phyloP scores from a whole-genome alignment of 1,140 invertebrate species.

The Saxidomus purpurata region DNA sequence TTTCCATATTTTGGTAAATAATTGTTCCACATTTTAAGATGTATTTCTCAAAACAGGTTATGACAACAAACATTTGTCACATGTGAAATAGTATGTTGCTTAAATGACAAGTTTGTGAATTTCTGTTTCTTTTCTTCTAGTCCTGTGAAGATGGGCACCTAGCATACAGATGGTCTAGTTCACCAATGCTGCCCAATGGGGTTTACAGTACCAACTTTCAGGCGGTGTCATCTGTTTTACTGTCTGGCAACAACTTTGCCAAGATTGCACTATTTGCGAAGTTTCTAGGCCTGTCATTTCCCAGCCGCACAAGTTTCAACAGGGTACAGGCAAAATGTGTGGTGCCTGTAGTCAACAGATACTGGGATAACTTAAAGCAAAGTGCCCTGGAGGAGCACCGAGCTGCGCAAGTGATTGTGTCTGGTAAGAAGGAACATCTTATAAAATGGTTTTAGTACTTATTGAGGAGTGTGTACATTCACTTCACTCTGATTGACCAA shows the following conservation, averaged over 20 bases:
- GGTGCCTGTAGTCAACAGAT: not conserved
- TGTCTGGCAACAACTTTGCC: slow-evolving; percentile 43
- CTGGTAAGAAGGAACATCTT: not conserved
- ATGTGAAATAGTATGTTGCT: too few species aligned
- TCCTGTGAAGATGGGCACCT: not conserved
- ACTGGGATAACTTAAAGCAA: not conserved
- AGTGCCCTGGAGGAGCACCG: not conserved
- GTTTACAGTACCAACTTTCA: not conserved
- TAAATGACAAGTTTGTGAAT: too few species aligned
- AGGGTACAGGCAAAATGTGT: slow-evolving; percentile 33
- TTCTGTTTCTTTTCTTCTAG: too few species aligned
- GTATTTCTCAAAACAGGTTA: too few species aligned
- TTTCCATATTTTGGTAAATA: too few species aligned
- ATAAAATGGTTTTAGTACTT: too few species aligned
- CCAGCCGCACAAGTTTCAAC: not conserved
- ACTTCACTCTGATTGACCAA: too few species aligned
- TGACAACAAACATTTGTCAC: too few species aligned
- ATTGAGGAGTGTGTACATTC: too few species aligned
- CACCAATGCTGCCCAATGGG: not conserved
- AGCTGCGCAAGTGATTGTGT: not conserved
- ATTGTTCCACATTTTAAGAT: too few species aligned
- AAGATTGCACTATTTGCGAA: slow-evolving; percentile 43
- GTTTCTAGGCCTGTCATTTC: slow-evolving; percentile 26
- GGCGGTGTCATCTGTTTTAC: not conserved
- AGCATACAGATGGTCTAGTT: not conserved